Base-by-base conservation (phyloP, 2,113 vertebrate species). In the Corydoras sp. region DNA sequence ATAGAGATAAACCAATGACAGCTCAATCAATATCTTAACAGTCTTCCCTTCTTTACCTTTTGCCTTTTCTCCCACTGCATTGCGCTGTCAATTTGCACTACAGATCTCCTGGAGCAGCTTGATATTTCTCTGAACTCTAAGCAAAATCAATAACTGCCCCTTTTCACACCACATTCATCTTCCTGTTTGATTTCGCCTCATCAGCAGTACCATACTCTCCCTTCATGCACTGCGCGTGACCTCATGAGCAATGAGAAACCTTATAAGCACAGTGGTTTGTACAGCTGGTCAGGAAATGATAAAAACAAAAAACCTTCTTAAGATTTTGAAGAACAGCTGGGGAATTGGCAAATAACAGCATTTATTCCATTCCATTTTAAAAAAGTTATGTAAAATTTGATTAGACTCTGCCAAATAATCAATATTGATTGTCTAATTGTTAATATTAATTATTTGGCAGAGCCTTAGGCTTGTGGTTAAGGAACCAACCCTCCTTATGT, bases 101-200 rank as follows among this genome's bases (percentile, higher is more conserved):
- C 11, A 65, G 65, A 66, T 72, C 73, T 35, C 13, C 32, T 18
- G 68, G 76, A 77, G 72, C 61, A 77, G 79, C 69, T 76, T 75
- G 70, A 86, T 79, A 81, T 80, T 77, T 69, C 76, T 69, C 18
- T 43, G 15, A 82, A 78, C 81, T 81, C 89, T 78, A 70, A 61
- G 71, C 54, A 80, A 83, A 87, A 89, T 90, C 84, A 83, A 81
- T 87, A 86, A 75, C 58, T 13, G 1, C 58, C 48, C 10, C 72
- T 85, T 76, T 79, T 68, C 69, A 7, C 53, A 73, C 62, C 84
- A 81, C 77, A 88, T 89, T 83, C 77, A 75, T 88, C 77, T 86
- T 86, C 67, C 75, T 73, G 79, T 88, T 88, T 73, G 67, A 72
- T 80, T 87, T 89, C 82, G 66, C 83, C 73, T 86, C 74, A 68